These are phyloP conservation scores for Eumacrocentrus americanus DNA, from an alignment of 2,888 invertebrate species.

Conservation along the genomic window DNA sequence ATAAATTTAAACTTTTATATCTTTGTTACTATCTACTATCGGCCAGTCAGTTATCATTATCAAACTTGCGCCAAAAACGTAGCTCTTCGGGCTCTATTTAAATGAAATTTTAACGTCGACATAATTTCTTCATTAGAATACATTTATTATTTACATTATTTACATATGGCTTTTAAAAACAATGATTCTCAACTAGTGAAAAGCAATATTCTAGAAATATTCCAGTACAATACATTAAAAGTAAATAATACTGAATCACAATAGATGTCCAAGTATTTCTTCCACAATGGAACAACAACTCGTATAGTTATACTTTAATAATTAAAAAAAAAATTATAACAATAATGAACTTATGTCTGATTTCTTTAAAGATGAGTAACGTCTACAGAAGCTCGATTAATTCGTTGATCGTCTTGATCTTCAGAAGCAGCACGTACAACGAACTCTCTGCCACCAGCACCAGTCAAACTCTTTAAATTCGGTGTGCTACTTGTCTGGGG, in stretches of 20 bases:
- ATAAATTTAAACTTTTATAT: no score
- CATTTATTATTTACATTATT: constrained; percentile 43
- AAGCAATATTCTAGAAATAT: no score
- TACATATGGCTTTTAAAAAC: no score
- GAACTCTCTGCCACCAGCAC: constrained; percentile 5
- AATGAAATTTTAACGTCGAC: not conserved
- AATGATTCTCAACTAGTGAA: no score
- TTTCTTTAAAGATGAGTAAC: no score
- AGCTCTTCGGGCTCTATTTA: not conserved
- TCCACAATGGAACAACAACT: not conserved
- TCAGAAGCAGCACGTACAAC: constrained; percentile 20
- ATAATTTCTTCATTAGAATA: constrained; percentile 4
- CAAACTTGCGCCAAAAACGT: no score
- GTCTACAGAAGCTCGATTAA: not conserved
- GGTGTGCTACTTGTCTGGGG: constrained; percentile 42
- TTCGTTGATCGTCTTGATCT: constrained; percentile 13
- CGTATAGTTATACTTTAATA: no score
- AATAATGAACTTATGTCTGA: no score
- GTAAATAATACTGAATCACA: constrained; percentile 15
- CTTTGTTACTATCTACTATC: no score
- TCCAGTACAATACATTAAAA: no score
- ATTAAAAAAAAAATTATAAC: no score
- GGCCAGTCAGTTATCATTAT: no score
- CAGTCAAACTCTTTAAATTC: constrained; percentile 40
- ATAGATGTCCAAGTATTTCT: constrained; percentile 9